A percentile compares a stretch with the other conserved stretches of the same genome.
Conservation (phyloP, 2,888 invertebrate genomes). For the Lingula anatina region DNA sequence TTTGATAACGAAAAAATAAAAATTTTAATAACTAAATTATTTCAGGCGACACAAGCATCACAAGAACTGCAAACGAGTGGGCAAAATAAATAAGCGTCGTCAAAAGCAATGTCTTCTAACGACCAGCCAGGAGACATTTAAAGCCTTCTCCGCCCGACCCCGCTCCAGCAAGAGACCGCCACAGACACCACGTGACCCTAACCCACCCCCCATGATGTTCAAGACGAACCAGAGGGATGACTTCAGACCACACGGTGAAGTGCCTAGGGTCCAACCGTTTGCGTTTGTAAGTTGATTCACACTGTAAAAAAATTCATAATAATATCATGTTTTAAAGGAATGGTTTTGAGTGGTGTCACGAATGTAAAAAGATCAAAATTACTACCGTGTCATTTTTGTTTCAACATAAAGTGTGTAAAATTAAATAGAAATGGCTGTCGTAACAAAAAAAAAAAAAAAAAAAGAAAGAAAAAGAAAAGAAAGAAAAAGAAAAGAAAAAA, state of each 20-base stretch:
- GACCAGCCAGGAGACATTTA: too few species aligned
- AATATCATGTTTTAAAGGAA: too few species aligned
- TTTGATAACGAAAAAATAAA: too few species aligned
- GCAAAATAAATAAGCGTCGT: background rate
- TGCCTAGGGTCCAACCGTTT: slow-evolving; percentile 27
- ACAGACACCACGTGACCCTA: slow-evolving; percentile 23
- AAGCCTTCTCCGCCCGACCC: slow-evolving; percentile 25
- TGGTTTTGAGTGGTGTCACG: too few species aligned
- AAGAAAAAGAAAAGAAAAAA: too few species aligned
- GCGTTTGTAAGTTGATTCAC: slow-evolving; percentile 23
- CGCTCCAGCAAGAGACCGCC: slow-evolving; percentile 43
- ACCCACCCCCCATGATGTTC: slow-evolving; percentile 36
- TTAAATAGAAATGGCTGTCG: background rate
- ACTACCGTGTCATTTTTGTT: too few species aligned
- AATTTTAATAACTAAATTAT: background rate
- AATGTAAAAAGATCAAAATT: too few species aligned
- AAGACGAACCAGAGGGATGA: slow-evolving; percentile 37
- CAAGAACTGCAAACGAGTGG: slow-evolving; percentile 14
- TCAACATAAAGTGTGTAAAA: background rate
- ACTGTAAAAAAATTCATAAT: too few species aligned
- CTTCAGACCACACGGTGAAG: slow-evolving; percentile 22
- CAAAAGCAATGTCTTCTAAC: too few species aligned
- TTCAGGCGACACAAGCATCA: slow-evolving; percentile 25
- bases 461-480: too few species aligned
- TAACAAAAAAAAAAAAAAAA: too few species aligned